Evolutionary conservation across 1,140 invertebrate species (phyloP), one percentile per base, ranked within the genome.

Genomic region (Chironomus striatipennis): DNA sequence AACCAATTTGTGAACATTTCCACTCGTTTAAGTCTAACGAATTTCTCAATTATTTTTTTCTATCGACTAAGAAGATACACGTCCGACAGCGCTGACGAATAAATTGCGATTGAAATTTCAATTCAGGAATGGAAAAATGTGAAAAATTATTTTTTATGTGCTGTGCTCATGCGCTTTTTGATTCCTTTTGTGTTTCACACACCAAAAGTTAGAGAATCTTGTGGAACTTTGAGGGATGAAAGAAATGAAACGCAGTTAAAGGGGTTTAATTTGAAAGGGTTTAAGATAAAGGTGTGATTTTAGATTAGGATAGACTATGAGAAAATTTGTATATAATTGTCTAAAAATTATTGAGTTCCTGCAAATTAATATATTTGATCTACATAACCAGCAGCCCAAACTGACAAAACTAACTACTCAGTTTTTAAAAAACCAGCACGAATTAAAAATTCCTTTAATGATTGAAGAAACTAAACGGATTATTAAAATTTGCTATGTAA

Each of bases 1-100:
- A 82, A 73, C 81, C 81, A 82, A 76, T 82, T 82, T 74, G 81
- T 82, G 77, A 82, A 82, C 81, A 82, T 82, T 65, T 15, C 47
- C n/a, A 67, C 18, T 5, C 21, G 17, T 34, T 34, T 2, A 74
- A 67, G 8, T 43, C 42, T 73, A 73, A 42, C 73, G 73, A 73
- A 42, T 42, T 42, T 17, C 15, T 15, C 24, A 6, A 6, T 15
- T 12, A 72, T 10, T 17, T 7, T 17, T 7, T 18, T 24, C 42
- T 42, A 24, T n/a, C 72, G 24, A 34, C 24, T 34, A 34, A 34
- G 24, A 34, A 34, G 24, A 34, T n/a, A 24, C 24, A 43, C 43
- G 73, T 73, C 42, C 42, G 24, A 73, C 17, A 43, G 15, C 4
- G 42, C 7, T 42, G 43, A 73, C 42, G 43, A 20, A 17, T 20